Base-by-base conservation (phyloP, 2,797 vertebrate genomes). In the Xyrichtys novacula region DNA sequence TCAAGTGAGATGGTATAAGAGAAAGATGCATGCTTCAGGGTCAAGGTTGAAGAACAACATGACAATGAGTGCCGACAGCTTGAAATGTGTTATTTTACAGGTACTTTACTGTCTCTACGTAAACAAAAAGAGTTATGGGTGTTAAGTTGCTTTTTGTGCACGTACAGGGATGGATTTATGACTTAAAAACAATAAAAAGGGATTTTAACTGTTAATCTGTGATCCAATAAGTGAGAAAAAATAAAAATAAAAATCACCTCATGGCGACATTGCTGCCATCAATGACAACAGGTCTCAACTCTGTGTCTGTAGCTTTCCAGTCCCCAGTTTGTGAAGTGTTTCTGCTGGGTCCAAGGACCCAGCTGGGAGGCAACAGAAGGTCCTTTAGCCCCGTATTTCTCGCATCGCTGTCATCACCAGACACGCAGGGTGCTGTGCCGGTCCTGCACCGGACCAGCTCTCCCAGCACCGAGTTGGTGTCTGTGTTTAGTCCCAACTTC, bases 191-290 rank as follows among this genome's bases (percentile, higher is more conserved):
- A 1, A 28, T 20, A 0, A 17, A 11, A 20, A 16, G 36, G 17
- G 9, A 56, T 42, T 76, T 17, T 22, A 67, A 71, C 26, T 1
- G 52, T 22, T 22, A 14, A 38, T 28, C 1, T n/a, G 7, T 20
- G 39, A 16, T 50, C 63, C 39, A 5, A 52, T 42, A 19, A 42
- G 20, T 19, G 0, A 40, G 7, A 19, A 29, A 16, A 16, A 39
- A 8, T 1, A 8, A 17, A 2, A 4, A 2, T 7, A 15, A 25
- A 14, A 20, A 15, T 82, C 89, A 99, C 98, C 97, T 98, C 96
- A 98, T 98, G 68, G 98, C 97, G 65, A 99, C 96, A 8, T 99
- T 99, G 92, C 98, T 99, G 39, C 97, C 98, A 0, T 99, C 98
- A 29, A 99, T 97, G 17, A 99, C 96, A 42, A 99, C 73, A 0